Percentiles rank a stretch among this genome's conserved stretches.
phyloP scores from a whole-genome alignment of 2,888 invertebrate species.

The Clepsis dumicolana region DNA sequence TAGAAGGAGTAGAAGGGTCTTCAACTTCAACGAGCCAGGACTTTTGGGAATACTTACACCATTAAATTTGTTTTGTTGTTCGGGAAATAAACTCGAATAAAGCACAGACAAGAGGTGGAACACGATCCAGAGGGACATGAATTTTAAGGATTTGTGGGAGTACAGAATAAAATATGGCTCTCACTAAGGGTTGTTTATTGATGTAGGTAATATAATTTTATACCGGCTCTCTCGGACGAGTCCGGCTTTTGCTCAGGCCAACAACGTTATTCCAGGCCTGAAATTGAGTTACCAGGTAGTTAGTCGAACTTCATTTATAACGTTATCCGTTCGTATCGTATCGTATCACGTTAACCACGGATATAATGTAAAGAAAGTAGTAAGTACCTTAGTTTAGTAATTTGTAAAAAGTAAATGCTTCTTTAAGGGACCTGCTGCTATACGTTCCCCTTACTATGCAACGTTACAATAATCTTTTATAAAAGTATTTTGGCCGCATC shows the following conservation, averaged over 20 bases:
- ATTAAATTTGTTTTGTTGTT: conserved; percentile 5
- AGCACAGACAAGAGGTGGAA: background rate
- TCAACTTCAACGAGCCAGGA: background rate
- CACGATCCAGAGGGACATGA: background rate
- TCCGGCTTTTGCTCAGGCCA: background rate
- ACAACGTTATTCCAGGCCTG: conserved; percentile 16
- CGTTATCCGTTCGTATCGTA: conserved; percentile 2
- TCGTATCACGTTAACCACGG: background rate
- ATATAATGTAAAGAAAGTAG: background rate
- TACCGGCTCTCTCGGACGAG: background rate
- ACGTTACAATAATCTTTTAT: too few relatives aligned
- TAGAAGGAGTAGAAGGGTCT: too few relatives aligned
- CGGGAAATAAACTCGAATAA: background rate
- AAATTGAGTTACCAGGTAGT: conserved; percentile 28
- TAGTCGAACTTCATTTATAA: conserved; percentile 11
- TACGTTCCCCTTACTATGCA: too few relatives aligned
- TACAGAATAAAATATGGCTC: background rate
- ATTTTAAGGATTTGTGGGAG: background rate
- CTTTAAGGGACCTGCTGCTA: too few relatives aligned
- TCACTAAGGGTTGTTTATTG: conserved; percentile 5
- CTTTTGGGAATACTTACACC: conserved; percentile 5
- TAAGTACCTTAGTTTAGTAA: background rate
- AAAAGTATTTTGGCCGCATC: too few relatives aligned
- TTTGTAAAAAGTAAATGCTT: too few relatives aligned
- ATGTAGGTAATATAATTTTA: conserved; percentile 16